A percentile compares a stretch with the other conserved stretches of the same genome.
phyloP scores from a whole-genome alignment of 2,797 vertebrate species.

The Mus spretus region DNA sequence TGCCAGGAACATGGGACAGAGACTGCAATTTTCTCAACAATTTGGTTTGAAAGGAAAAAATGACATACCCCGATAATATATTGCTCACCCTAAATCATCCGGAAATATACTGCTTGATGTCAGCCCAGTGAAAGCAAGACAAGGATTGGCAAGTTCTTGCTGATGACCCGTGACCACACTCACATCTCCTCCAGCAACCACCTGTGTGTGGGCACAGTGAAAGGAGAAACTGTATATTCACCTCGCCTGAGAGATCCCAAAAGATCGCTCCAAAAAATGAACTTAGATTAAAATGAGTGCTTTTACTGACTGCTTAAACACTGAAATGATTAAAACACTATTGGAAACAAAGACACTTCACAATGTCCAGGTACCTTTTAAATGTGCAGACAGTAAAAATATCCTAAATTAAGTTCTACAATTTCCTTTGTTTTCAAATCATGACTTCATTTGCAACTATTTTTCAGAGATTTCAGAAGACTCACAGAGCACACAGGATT shows the following conservation, averaged over 20 bases:
- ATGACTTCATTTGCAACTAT: conserved; percentile 3
- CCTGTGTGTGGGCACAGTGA: conserved; percentile 78
- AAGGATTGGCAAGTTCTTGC: conserved; percentile 89
- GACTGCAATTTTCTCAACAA: not conserved
- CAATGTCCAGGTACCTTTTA: conserved; percentile 16
- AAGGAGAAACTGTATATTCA: conserved; percentile 26
- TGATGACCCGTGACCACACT: conserved; percentile 94
- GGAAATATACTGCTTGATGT: conserved; percentile 95
- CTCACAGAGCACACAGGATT: conserved; percentile 31
- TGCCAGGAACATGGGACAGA: not conserved
- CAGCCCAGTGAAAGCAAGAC: conserved; percentile 88
- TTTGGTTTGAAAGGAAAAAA: not conserved
- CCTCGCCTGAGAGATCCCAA: not conserved
- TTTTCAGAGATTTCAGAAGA: conserved; percentile 61
- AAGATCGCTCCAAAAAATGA: conserved; percentile 3
- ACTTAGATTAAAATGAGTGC: not conserved
- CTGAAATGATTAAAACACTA: conserved; percentile 34
- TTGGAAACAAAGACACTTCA: conserved; percentile 52
- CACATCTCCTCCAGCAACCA: conserved; percentile 96
- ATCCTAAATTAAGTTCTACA: conserved; percentile 58
- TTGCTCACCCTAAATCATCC: conserved; percentile 95
- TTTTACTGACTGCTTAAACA: conserved; percentile 30
- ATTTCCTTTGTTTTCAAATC: conserved; percentile 56
- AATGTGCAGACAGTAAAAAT: conserved; percentile 43
- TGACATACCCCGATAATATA: not conserved